Evolutionary conservation across 2,888 invertebrate genomes (phyloP), one percentile per base, ranked within the genome.

Genomic region (Nymphalis polychloros): DNA sequence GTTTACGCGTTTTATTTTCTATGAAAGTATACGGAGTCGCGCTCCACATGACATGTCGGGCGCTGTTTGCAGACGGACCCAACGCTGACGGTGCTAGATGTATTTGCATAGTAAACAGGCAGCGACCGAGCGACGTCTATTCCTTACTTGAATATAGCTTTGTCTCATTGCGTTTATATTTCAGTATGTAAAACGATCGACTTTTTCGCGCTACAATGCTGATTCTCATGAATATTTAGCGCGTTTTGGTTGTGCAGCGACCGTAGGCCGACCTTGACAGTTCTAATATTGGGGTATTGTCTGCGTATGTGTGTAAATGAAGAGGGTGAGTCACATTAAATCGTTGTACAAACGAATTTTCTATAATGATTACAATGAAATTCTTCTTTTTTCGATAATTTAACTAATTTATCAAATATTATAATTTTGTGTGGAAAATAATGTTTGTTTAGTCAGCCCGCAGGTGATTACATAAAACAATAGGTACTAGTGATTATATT

Each of bases 11-110:
- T 84, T 84, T 81, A 81, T 84, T 85, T 85, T 85, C 84, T 89
- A 88, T 81, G 88, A 90, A 90, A 90, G 87, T 87, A 81, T 83
- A 83, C 80, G 77, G 74, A 80, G 90, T 89, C 85, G 81, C 91
- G 92, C 89, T 92, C 91, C 86, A 91, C 77, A 90, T 92, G 90
- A 84, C 85, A 92, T 89, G 83, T 89, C 87, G 90, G 88, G 74
- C 90, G 61, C 49, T 61, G 63, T 59, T 62, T 64, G 66, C 71
- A 72, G 70, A 69, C 69, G 71, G 72, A 55, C 41, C 55, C 66
- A 62, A 63, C 62, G 66, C 57, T 63, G 67, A 49, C 55, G 64
- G 59, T 64, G 64, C 57, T 68, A 49, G 60, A 60, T 46, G 64
- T 78, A 84, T 87, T 86, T 86, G 85, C 85, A 88, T 86, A 84